Conservation (phyloP, 92 coral and sea anemone species). For the Pocillopora meandrina region DNA sequence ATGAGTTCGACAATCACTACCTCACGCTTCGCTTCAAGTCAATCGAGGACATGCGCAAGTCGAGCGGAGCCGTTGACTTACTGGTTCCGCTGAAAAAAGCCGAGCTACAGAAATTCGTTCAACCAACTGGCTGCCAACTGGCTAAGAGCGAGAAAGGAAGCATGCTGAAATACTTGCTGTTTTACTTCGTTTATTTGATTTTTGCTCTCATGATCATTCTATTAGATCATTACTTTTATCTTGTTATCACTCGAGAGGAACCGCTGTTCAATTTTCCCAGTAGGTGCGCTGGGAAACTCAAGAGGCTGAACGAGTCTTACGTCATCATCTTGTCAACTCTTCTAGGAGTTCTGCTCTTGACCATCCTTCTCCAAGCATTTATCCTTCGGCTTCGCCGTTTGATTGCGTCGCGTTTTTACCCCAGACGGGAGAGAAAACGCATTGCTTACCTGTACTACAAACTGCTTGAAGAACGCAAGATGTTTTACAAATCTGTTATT, state of each 20-base stretch:
- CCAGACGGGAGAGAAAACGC: slow-evolving; percentile 91
- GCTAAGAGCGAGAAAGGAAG: slow-evolving; percentile 67
- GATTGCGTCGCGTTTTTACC: slow-evolving; percentile 83
- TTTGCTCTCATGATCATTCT: slow-evolving; percentile 78
- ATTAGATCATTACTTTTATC: slow-evolving; percentile 70
- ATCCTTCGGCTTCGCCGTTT: slow-evolving; percentile 80
- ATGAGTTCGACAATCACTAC: slow-evolving; percentile 87
- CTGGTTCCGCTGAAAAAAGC: slow-evolving; percentile 90
- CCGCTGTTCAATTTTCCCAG: slow-evolving; percentile 29
- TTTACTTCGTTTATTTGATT: slow-evolving; percentile 69
- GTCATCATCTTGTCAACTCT: slow-evolving; percentile 64
- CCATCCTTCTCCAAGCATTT: slow-evolving; percentile 85
- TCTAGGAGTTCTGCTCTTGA: slow-evolving; percentile 72
- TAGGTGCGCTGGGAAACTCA: slow-evolving; percentile 54
- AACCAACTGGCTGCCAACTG: slow-evolving; percentile 84
- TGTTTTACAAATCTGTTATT: slow-evolving; percentile 77
- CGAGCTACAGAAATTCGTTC: slow-evolving; percentile 85
- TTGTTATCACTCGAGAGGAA: slow-evolving; percentile 47
- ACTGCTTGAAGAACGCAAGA: slow-evolving; percentile 89
- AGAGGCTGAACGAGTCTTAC: slow-evolving; percentile 61
- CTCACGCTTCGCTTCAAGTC: slow-evolving; percentile 92
- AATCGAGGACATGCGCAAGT: slow-evolving; percentile 88
- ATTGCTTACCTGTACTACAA: slow-evolving; percentile 91
- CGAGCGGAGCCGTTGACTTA: slow-evolving; percentile 84
- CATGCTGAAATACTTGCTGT: slow-evolving; percentile 65